Percentiles rank a stretch among this genome's conserved stretches.
Conservation (phyloP, 2,797 vertebrate species). For the Tapirus indicus region DNA sequence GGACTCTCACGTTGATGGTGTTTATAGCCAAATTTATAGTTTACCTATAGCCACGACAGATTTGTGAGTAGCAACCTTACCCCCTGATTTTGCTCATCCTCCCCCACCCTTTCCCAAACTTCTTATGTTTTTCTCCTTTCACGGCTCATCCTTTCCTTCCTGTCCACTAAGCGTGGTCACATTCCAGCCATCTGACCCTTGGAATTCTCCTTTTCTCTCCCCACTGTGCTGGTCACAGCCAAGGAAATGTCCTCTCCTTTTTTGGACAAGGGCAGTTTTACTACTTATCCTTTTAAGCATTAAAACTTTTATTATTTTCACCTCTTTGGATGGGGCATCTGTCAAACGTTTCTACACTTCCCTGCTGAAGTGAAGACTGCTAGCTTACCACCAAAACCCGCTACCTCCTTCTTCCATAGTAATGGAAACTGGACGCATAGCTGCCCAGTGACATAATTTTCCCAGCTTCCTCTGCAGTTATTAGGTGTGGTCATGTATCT, state of each 20-base stretch:
- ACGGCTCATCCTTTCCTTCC: background rate
- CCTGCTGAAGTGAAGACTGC: background rate
- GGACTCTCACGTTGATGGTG: background rate
- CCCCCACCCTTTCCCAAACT: background rate
- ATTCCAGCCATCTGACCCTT: background rate
- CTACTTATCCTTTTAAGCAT: background rate
- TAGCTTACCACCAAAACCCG: background rate
- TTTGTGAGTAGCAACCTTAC: background rate
- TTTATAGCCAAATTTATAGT: background rate
- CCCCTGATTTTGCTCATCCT: background rate
- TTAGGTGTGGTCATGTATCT: background rate
- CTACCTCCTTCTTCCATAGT: background rate
- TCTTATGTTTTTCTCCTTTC: background rate
- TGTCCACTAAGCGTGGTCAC: background rate
- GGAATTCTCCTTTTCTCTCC: background rate
- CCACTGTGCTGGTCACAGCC: background rate
- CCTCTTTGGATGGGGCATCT: background rate
- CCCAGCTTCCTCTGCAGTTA: background rate
- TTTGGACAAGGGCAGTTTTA: background rate
- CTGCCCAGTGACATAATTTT: background rate
- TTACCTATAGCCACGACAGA: background rate
- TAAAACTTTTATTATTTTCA: background rate
- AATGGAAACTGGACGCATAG: background rate
- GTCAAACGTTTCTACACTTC: background rate
- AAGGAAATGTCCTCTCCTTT: background rate